Evolutionary conservation across 2,888 invertebrate genomes (phyloP).

Genomic region (Torymus texanus): DNA sequence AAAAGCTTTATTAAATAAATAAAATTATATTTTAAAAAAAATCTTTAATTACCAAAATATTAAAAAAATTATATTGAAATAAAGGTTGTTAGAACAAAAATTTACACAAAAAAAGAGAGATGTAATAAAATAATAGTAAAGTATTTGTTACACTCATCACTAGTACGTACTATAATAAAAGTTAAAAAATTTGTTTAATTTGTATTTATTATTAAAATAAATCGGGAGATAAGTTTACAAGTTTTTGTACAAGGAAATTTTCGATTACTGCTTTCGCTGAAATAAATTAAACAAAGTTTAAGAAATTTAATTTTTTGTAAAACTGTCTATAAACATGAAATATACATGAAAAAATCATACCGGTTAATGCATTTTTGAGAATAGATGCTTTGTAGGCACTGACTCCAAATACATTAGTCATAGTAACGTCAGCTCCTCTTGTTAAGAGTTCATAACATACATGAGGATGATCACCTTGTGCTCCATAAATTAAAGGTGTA

Average conservation of each 20-base stretch:
- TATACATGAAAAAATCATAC: slow-evolving; percentile 56
- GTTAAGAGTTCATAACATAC: slow-evolving; percentile 90
- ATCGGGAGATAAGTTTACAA: slow-evolving; percentile 66
- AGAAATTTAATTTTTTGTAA: slow-evolving; percentile 6
- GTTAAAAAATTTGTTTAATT: slow-evolving; percentile 29
- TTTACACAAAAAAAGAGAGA: too few relatives aligned
- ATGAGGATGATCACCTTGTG: slow-evolving; percentile 91
- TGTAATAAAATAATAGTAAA: too few relatives aligned
- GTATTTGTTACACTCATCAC: too few relatives aligned
- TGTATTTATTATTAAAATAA: slow-evolving; percentile 59
- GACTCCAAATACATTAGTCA: slow-evolving; percentile 87
- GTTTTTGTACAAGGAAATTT: slow-evolving; percentile 81
- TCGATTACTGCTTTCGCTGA: slow-evolving; percentile 87
- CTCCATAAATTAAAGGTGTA: slow-evolving; percentile 94
- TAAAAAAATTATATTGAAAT: too few relatives aligned
- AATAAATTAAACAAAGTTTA: slow-evolving; percentile 69
- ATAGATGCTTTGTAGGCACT: slow-evolving; percentile 90
- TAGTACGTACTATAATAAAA: background rate
- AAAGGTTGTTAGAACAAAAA: too few relatives aligned
- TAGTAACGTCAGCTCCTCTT: slow-evolving; percentile 87
- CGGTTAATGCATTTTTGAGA: slow-evolving; percentile 76
- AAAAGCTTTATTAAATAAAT: too few relatives aligned
- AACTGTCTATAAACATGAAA: too few relatives aligned
- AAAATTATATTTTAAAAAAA: too few relatives aligned
- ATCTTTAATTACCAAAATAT: too few relatives aligned